A percentile compares a stretch with the other conserved stretches of the same genome.
These are phyloP conservation scores for Poeciliopsis gracilis DNA, from an alignment of 2,797 vertebrate species.

Conservation along the genomic window DNA sequence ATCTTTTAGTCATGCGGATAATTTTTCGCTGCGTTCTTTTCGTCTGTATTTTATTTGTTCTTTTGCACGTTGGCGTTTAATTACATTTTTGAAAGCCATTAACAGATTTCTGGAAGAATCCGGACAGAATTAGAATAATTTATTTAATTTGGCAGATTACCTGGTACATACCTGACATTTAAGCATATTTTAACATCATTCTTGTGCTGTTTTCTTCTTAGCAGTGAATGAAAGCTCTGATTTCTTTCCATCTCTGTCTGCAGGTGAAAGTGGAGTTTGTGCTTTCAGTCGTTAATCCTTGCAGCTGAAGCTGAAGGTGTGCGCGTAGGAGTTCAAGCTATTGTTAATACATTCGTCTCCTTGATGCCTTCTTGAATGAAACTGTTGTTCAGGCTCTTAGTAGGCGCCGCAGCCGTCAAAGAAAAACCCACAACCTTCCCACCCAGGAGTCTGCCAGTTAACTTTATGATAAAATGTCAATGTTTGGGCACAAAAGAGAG, in stretches of 20 bases:
- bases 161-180: neutral
- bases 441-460: neutral
- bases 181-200: neutral
- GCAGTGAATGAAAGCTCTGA: constrained; percentile 12
- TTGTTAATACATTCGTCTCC: constrained; percentile 44
- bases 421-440: constrained; percentile 10
- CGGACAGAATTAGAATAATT: neutral
- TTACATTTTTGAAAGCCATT: neutral
- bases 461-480: constrained; percentile 10
- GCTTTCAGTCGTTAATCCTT: constrained; percentile 6
- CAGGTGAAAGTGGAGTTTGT: constrained; percentile 1
- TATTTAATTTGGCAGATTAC: neutral
- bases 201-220: neutral
- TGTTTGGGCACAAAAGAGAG: no score
- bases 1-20: neutral
- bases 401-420: constrained; percentile 13
- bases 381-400: constrained; percentile 38
- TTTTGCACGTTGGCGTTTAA: neutral
- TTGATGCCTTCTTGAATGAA: constrained; percentile 48
- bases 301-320: constrained; percentile 29
- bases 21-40: neutral
- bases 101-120: neutral
- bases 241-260: constrained; percentile 7
- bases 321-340: constrained; percentile 40
- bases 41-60: neutral